Base-by-base conservation (phyloP, 1,140 invertebrate species). In the Tetraneura akinire region DNA sequence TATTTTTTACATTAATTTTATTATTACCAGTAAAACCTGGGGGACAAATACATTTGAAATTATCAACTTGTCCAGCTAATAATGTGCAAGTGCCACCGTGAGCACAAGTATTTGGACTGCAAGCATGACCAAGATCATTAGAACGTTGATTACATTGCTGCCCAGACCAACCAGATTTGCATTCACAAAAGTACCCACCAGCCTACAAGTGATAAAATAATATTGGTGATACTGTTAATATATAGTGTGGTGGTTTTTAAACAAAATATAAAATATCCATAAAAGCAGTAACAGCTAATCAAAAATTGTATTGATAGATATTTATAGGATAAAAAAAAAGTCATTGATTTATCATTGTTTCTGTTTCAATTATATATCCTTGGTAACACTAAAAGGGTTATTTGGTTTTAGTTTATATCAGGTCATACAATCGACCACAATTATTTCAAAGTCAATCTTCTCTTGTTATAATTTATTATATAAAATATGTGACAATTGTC, bases 11-110 rank as follows among this genome's bases (percentile, higher is more conserved):
- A 29, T 10, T 57, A 49, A 23, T 26, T 37, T 37, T 37, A 71
- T 32, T 76, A 57, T 88, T 84, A 70, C 92, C 92, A 83, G 89
- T 90, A 85, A 88, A 92, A 29, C 92, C 93, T 6, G 88, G 87
- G 32, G 86, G 84, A 84, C 96, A 97, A 2, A 86, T 85, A 86
- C 95, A 97, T 8, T 90, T 92, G 85, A 93, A 95, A 84, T 92
- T 16, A 73, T 91, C 90, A 23, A 89, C 89, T 3, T 91, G 91
- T 18, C 86, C 83, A 82, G 83, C 82, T 26, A 60, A 29, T 76
- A 84, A 84, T 62, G 82, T 86, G 85, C 90, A 92, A 82, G 87
- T 88, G 53, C 88, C 90, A 2, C 89, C 89, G 83, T 92, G 91
- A 42, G 84, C 83, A 83, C 91, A 92, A 5, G 91, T 66, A 80